These are phyloP conservation scores for Habroteleia sp. DNA, from an alignment of 2,888 invertebrate genomes.

Conservation along the genomic window DNA sequence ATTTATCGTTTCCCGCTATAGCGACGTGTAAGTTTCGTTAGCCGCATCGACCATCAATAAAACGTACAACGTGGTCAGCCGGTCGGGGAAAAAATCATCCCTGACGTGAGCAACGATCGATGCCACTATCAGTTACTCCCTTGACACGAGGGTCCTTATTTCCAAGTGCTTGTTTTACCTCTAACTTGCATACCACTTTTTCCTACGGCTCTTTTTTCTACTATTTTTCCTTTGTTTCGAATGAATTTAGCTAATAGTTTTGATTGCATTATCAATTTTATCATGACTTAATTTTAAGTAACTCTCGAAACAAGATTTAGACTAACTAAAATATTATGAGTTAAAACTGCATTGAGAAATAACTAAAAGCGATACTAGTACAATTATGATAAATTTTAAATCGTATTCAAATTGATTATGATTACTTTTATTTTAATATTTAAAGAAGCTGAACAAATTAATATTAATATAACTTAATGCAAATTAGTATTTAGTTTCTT, in stretches of 20 bases:
- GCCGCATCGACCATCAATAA: constrained; percentile 65
- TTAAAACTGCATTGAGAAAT: no score
- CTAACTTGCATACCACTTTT: constrained; percentile 14
- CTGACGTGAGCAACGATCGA: constrained; percentile 60
- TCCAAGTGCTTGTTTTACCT: constrained; percentile 52
- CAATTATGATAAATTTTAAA: no score
- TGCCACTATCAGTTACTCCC: constrained; percentile 59
- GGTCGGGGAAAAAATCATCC: constrained; percentile 60
- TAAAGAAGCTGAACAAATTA: no score
- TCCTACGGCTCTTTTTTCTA: constrained; percentile 1
- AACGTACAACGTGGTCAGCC: constrained; percentile 60
- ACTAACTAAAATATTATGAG: no score
- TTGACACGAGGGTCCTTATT: constrained; percentile 57
- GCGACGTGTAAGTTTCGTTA: constrained; percentile 69
- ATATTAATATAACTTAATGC: no score
- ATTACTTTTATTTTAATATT: no score
- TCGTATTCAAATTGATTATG: no score
- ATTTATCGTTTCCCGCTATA: constrained; percentile 75
- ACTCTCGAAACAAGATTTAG: no score
- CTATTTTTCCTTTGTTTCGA: constrained; percentile 10
- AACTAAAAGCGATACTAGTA: no score
- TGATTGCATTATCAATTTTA: no score
- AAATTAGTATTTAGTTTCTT: no score
- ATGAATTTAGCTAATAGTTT: constrained; percentile 26
- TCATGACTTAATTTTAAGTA: no score